Base-by-base conservation (phyloP, 2,797 vertebrate genomes). In the Geotrypetes seraphini region DNA sequence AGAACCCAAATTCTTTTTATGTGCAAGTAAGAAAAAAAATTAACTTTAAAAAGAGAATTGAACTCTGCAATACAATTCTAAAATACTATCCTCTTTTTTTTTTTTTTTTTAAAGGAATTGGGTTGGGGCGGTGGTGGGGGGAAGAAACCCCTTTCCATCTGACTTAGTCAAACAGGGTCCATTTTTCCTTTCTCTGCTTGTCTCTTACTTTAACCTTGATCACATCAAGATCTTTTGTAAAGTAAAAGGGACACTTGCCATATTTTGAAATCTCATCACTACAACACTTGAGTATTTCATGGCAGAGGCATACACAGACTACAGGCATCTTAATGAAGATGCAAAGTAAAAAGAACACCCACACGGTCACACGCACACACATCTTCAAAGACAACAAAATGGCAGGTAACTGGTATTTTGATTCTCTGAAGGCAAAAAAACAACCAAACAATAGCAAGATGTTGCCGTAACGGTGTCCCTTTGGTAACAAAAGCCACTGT, bases 1-100 rank as follows among this genome's bases (percentile, higher is more conserved):
- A 83, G 75, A 81, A 81, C 69, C 69, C 79, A 89, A 90, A 96
- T 92, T 88, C 89, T 88, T 91, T 84, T 78, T 91, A 88, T 86
- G 90, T 94, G 85, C 82, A 89, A 87, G 86, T 85, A 83, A 82
- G 82, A 88, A 91, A n/a, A n/a, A 89, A 86, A 88, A 76, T 88
- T 88, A 94, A 91, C 79, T 88, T 84, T 86, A 81, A 84, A 89
- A 90, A 87, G 83, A 86, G 78, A 78, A 86, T 81, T 84, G 87
- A 88, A 87, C 76, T 83, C 79, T 83, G 81, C 81, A 88, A n/a
- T 88, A 87, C 86, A 86, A 80, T 78, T 85, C 80, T 88, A 86
- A 88, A 88, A 86, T 85, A 83, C 80, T 83, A 84, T 80, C 80
- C 83, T 86, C 86, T 86, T 90, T 77, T 74, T n/a, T n/a, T n/a